Conservation (phyloP, 2,797 vertebrate genomes). For the Parambassis ranga region DNA sequence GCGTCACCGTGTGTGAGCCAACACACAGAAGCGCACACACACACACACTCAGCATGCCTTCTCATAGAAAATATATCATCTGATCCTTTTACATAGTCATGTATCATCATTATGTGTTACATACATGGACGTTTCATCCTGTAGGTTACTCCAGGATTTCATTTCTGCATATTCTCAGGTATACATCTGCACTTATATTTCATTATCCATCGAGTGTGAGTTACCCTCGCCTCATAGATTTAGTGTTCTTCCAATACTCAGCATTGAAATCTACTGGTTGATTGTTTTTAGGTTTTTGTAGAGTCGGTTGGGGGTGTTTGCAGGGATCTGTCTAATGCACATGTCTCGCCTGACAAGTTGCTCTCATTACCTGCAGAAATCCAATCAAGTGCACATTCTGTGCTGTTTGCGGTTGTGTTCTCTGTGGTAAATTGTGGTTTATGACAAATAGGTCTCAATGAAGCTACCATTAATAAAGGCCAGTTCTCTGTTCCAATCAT, state of each 20-base stretch:
- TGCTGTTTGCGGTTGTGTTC: slow-evolving; percentile 1
- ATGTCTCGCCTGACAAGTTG: slow-evolving; percentile 33
- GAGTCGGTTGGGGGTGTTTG: slow-evolving; percentile 2
- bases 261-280: too few species aligned
- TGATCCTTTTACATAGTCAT: slow-evolving; percentile 15
- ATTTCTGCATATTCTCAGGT: not conserved
- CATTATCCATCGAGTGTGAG: too few species aligned
- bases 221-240: too few species aligned
- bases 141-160: not conserved
- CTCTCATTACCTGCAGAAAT: slow-evolving; percentile 55
- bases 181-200: too few species aligned
- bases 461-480: slow-evolving; percentile 39
- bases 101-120: slow-evolving; percentile 12
- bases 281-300: too few species aligned
- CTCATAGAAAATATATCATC: slow-evolving; percentile 25
- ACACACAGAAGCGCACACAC: slow-evolving; percentile 10
- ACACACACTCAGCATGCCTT: slow-evolving; percentile 1
- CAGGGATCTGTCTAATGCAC: slow-evolving; percentile 15
- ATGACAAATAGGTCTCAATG: slow-evolving; percentile 26
- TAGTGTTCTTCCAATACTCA: too few species aligned
- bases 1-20: slow-evolving; percentile 54
- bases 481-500: not conserved
- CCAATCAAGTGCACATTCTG: slow-evolving; percentile 37
- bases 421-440: slow-evolving; percentile 16
- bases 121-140: not conserved